A percentile compares a stretch with the other conserved stretches of the same genome.
These are phyloP conservation scores for Junco hyemalis DNA, from an alignment of 2,113 vertebrate genomes.

Conservation along the genomic window DNA sequence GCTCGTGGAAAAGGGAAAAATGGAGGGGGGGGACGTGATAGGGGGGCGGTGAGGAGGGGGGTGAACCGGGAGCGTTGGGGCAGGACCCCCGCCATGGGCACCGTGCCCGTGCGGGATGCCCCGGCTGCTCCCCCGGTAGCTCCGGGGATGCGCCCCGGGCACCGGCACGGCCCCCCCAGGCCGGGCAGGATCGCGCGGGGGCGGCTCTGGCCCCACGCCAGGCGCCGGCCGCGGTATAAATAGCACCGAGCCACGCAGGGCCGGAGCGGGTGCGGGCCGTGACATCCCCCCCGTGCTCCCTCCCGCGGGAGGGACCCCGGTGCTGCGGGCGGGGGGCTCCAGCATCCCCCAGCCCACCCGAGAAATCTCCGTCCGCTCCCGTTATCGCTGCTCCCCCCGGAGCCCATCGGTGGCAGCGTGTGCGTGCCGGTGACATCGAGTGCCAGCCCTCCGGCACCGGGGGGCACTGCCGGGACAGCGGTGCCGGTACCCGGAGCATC, in stretches of 20 bases:
- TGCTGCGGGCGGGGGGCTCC: neutral
- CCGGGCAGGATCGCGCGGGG: neutral
- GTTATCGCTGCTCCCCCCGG: neutral
- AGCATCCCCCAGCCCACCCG: too few species aligned
- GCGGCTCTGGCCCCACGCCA: neutral
- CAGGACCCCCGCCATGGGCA: neutral
- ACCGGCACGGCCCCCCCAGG: neutral
- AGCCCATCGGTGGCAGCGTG: neutral
- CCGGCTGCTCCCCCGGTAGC: neutral
- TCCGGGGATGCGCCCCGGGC: neutral
- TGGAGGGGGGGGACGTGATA: too few species aligned
- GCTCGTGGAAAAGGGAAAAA: too few species aligned
- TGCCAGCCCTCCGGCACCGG: neutral
- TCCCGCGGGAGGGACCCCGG: neutral
- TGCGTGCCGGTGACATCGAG: neutral
- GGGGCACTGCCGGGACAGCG: neutral
- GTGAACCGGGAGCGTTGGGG: neutral
- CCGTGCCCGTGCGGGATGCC: neutral
- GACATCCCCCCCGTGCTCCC: neutral
- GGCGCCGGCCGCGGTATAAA: constrained; percentile 20
- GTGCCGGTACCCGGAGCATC: neutral
- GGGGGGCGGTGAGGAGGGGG: neutral
- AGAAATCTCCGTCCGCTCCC: too few species aligned
- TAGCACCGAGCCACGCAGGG: neutral
- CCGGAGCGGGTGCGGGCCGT: neutral